A percentile compares a stretch with the other conserved stretches of the same genome.
phyloP scores from a whole-genome alignment of 92 coral and sea anemone species.

The Muricea muricata region DNA sequence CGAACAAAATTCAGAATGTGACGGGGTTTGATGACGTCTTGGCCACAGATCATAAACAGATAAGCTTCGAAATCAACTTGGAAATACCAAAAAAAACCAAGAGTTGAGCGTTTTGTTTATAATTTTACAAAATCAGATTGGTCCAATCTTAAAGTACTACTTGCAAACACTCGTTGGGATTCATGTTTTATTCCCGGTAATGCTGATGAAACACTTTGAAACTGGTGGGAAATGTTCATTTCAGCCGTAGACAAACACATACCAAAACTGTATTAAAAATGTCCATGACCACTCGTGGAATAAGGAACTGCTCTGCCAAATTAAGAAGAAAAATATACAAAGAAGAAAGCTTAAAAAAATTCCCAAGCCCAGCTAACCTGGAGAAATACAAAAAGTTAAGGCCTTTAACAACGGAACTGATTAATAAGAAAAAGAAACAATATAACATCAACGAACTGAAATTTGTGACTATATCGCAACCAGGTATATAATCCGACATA shows the following conservation, averaged over 20 bases:
- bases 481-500: no score
- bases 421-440: background rate
- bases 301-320: no score
- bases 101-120: background rate
- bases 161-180: no score
- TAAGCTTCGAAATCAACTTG: background rate
- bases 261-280: no score
- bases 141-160: no score
- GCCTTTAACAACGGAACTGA: background rate
- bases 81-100: conserved; percentile 1
- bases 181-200: no score
- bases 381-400: background rate
- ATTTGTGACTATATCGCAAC: no score
- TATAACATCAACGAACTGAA: background rate
- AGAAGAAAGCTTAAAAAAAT: background rate
- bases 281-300: no score
- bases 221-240: conserved; percentile 67
- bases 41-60: background rate
- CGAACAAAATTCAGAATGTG: background rate
- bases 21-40: background rate
- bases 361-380: background rate
- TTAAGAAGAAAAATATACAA: background rate
- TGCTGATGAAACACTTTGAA: conserved; percentile 56
- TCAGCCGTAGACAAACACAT: no score
- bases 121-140: background rate